Conservation (phyloP, 92 coral and sea anemone species). For the Porites evermanni region DNA sequence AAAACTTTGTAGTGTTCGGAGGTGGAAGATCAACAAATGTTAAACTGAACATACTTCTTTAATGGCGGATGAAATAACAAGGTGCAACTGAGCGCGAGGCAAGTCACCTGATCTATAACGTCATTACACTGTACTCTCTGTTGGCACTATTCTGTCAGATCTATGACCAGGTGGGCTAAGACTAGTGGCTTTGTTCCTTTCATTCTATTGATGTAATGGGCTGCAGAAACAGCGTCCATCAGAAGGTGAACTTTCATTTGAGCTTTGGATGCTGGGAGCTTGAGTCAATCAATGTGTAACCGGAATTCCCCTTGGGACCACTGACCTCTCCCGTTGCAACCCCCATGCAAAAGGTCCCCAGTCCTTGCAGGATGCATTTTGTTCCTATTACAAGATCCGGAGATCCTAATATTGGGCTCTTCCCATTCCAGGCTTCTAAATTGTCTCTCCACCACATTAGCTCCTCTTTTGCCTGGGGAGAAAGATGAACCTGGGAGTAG, state of each 20-base stretch:
- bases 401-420: slow-evolving; percentile 33
- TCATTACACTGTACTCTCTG: not conserved
- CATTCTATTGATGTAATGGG: slow-evolving; percentile 49
- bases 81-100: too few species aligned
- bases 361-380: slow-evolving; percentile 63
- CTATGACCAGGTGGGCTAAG: slow-evolving; percentile 44
- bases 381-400: slow-evolving; percentile 69
- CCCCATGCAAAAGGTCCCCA: slow-evolving; percentile 62
- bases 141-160: slow-evolving; percentile 56
- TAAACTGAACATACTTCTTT: too few species aligned
- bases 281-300: slow-evolving; percentile 61
- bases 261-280: slow-evolving; percentile 49
- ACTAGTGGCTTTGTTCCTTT: slow-evolving; percentile 55
- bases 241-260: slow-evolving; percentile 27
- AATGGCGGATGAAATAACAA: too few species aligned
- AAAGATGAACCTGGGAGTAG: slow-evolving; percentile 40
- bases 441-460: slow-evolving; percentile 72
- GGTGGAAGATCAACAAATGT: too few species aligned
- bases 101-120: too few species aligned
- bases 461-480: slow-evolving; percentile 54
- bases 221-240: slow-evolving; percentile 38
- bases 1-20: too few species aligned
- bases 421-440: slow-evolving; percentile 73
- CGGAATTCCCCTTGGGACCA: slow-evolving; percentile 38
- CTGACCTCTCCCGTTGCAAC: slow-evolving; percentile 43